Evolutionary conservation across 2,888 invertebrate genomes (phyloP).

Genomic region (Bimastos eiseni): DNA sequence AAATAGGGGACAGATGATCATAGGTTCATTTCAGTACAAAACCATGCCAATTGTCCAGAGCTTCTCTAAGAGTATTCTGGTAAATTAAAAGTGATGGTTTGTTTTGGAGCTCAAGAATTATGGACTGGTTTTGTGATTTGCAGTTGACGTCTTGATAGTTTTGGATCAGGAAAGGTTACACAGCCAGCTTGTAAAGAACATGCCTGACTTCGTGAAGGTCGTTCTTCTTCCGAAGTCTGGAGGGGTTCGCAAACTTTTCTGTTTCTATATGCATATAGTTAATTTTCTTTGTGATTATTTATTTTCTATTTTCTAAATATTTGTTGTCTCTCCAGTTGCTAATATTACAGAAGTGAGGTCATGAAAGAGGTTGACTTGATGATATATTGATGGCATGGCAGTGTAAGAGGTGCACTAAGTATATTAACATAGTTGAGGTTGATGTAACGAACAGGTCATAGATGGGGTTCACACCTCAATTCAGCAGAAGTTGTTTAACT

Average conservation of each 20-base stretch:
- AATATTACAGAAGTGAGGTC: not conserved
- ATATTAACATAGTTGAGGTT: not conserved
- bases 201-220: constrained; percentile 90
- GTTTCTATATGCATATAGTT: not conserved
- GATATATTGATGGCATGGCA: not conserved
- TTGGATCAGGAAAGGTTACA: constrained; percentile 93
- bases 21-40: too few species aligned
- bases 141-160: constrained; percentile 86
- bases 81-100: not conserved
- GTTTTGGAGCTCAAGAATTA: not conserved
- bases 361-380: not conserved
- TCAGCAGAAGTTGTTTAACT: not conserved
- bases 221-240: constrained; percentile 92
- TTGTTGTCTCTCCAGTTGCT: not conserved
- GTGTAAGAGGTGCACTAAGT: not conserved
- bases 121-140: not conserved
- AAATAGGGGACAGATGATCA: too few species aligned
- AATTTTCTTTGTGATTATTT: not conserved
- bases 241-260: constrained; percentile 71
- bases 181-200: constrained; percentile 88
- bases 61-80: not conserved
- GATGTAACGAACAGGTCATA: not conserved
- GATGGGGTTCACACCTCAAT: constrained; percentile 1
- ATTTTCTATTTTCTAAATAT: not conserved
- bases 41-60: too few species aligned